A percentile compares a stretch with the other conserved stretches of the same genome.
phyloP scores from a whole-genome alignment of 2,113 vertebrate species.

The Danionella cerebrum region DNA sequence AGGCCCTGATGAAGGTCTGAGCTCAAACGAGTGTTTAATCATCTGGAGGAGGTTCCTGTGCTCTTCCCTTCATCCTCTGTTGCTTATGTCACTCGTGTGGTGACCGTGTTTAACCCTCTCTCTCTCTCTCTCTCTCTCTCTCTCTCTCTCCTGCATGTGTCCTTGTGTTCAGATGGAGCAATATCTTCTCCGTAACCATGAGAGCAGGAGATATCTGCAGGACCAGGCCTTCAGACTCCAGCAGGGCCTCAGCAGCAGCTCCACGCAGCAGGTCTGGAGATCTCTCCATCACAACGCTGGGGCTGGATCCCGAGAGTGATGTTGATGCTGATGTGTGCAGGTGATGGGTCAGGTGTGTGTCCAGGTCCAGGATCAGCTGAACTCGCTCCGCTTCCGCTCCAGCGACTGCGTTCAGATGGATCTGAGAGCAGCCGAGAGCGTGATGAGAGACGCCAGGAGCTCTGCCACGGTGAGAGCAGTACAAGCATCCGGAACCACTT shows the following conservation, averaged over 20 bases:
- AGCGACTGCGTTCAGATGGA: conserved; percentile 75
- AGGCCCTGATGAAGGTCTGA: conserved; percentile 86
- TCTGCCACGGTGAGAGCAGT: conserved; percentile 78
- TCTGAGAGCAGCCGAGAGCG: conserved; percentile 75
- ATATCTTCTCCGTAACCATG: conserved; percentile 90
- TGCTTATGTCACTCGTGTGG: too few relatives aligned
- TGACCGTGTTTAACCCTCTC: too few relatives aligned
- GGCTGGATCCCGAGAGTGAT: too few relatives aligned
- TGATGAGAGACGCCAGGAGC: conserved; percentile 88
- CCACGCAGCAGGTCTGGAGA: conserved; percentile 90
- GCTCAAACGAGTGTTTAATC: too few relatives aligned
- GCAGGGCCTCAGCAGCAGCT: conserved; percentile 93
- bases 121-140: too few relatives aligned
- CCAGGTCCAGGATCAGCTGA: conserved; percentile 94
- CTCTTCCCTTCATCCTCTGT: too few relatives aligned
- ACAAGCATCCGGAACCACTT: neutral
- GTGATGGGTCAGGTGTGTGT: conserved; percentile 95
- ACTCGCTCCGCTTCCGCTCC: conserved; percentile 79
- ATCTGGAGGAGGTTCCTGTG: too few relatives aligned
- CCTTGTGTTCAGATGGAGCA: conserved; percentile 81
- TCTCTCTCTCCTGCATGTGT: conserved; percentile 20
- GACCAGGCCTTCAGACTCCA: conserved; percentile 93
- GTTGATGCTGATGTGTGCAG: too few relatives aligned
- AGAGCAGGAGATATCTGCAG: conserved; percentile 88
- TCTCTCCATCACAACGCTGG: too few relatives aligned